These are phyloP conservation scores for Cranoglanis bouderius DNA, from an alignment of 2,113 vertebrate species.

Conservation along the genomic window DNA sequence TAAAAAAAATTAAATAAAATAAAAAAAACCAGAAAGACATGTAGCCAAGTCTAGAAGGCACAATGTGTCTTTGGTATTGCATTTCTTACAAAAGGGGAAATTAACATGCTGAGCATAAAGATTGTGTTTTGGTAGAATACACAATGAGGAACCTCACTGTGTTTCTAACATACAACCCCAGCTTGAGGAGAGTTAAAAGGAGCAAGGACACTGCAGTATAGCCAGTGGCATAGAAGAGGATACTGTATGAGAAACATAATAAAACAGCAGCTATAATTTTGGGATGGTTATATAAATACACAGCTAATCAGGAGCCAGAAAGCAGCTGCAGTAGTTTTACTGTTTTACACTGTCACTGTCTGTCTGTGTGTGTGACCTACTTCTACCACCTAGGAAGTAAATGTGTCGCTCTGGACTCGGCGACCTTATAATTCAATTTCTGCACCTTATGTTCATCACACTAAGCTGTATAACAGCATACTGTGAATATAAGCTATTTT, in stretches of 20 bases:
- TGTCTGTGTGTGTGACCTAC: slow-evolving; percentile 27
- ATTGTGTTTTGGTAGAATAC: slow-evolving; percentile 3
- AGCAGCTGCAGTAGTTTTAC: background rate
- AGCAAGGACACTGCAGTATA: background rate
- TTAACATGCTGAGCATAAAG: slow-evolving; percentile 11
- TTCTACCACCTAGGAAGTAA: slow-evolving; percentile 34
- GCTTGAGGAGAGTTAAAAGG: background rate
- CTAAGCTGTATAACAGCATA: background rate
- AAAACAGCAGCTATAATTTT: slow-evolving; percentile 1
- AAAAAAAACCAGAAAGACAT: background rate
- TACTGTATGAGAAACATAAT: background rate
- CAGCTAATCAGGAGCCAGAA: background rate
- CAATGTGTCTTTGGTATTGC: background rate
- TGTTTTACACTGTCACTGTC: background rate
- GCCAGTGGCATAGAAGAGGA: background rate
- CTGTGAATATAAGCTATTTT: background rate
- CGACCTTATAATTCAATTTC: slow-evolving; percentile 21
- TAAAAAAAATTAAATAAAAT: background rate
- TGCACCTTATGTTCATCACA: slow-evolving; percentile 8
- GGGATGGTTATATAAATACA: background rate
- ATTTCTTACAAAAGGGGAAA: slow-evolving; percentile 1
- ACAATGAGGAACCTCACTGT: background rate
- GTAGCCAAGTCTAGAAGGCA: slow-evolving; percentile 3
- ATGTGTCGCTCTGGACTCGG: slow-evolving; percentile 20
- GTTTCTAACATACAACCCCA: background rate